Evolutionary conservation across 2,888 invertebrate species (phyloP).

Genomic region (Plebejus anna): DNA sequence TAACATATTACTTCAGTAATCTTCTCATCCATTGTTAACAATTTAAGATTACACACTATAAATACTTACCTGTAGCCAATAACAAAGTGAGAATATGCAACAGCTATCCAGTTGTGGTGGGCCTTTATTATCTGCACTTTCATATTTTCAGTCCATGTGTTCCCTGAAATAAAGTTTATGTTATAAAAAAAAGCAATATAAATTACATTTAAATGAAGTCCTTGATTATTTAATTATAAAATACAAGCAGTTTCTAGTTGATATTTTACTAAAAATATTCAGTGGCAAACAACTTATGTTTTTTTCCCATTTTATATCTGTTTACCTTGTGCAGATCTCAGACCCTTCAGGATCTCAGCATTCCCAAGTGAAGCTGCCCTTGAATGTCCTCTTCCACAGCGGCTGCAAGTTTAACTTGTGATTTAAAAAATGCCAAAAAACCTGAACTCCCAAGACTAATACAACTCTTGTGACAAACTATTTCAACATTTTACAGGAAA

Average conservation of each 20-base stretch:
- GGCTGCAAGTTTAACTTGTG: slow-evolving; percentile 48
- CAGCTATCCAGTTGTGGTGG: slow-evolving; percentile 98
- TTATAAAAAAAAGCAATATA: neutral
- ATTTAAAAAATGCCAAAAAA: too few species aligned
- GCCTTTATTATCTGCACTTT: slow-evolving; percentile 96
- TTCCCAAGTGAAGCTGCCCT: slow-evolving; percentile 89
- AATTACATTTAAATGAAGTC: too few species aligned
- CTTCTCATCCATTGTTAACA: neutral
- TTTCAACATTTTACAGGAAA: too few species aligned
- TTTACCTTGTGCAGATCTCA: slow-evolving; percentile 68
- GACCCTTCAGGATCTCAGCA: slow-evolving; percentile 67
- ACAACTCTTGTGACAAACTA: too few species aligned
- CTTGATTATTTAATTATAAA: neutral
- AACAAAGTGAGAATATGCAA: slow-evolving; percentile 97
- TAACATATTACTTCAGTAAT: too few species aligned
- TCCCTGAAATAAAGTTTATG: slow-evolving; percentile 69
- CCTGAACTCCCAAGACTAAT: too few species aligned
- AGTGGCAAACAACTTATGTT: neutral
- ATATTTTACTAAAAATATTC: neutral
- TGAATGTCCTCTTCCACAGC: slow-evolving; percentile 84
- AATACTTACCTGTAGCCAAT: slow-evolving; percentile 94
- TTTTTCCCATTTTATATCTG: neutral
- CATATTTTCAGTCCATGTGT: slow-evolving; percentile 90
- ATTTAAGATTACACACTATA: neutral
- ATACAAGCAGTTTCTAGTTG: neutral